Evolutionary conservation across 2,797 vertebrate species (phyloP).

Genomic region (Odontamblyopus rebecca): DNA sequence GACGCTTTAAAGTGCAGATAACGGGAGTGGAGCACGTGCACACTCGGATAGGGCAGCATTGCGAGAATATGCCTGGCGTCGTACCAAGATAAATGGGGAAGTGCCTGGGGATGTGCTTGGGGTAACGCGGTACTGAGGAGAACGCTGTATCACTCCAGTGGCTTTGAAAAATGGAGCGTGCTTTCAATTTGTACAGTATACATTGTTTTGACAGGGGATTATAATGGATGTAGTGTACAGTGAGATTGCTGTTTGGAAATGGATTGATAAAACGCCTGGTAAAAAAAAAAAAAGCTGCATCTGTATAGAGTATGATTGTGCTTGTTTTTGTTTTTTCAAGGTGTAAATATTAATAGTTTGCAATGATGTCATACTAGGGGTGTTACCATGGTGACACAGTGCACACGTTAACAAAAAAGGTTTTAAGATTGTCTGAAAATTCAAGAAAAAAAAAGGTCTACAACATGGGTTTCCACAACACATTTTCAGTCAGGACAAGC

Average conservation of each 20-base stretch:
- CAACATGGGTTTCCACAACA: no score
- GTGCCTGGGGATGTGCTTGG: background rate
- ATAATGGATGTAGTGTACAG: background rate
- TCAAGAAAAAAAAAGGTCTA: no score
- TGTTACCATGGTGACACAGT: no score
- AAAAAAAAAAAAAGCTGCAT: background rate
- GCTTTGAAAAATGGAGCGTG: background rate
- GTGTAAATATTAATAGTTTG: no score
- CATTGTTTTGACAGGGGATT: background rate
- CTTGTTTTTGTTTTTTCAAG: no score
- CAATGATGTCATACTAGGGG: no score
- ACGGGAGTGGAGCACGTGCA: background rate
- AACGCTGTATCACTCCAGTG: background rate
- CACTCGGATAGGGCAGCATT: background rate
- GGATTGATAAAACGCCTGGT: background rate
- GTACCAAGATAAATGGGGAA: slow-evolving; percentile 12
- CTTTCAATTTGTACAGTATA: background rate
- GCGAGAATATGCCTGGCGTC: background rate
- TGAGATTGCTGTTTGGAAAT: background rate
- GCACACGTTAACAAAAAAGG: no score
- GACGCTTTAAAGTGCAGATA: slow-evolving; percentile 27
- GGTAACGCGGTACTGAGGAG: background rate
- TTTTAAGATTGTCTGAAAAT: no score
- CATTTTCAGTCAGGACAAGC: no score
- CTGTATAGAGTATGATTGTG: no score